Evolutionary conservation across 2,888 invertebrate genomes (phyloP).

Genomic region (Tribolium freemani): DNA sequence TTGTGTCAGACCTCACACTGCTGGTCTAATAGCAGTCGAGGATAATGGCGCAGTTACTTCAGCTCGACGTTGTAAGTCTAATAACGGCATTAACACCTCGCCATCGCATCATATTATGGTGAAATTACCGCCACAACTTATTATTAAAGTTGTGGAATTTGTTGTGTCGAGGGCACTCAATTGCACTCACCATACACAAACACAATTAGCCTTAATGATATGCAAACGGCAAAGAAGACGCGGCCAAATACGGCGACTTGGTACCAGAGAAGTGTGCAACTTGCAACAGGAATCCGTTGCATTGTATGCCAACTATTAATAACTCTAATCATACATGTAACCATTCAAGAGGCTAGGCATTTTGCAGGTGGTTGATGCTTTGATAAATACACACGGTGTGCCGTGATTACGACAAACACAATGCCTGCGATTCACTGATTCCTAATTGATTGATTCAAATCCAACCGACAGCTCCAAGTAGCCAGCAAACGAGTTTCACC

Average conservation of each 20-base stretch:
- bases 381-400: slow-evolving; percentile 34
- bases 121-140: slow-evolving; percentile 49
- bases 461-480: neutral
- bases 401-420: slow-evolving; percentile 10
- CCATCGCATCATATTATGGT: slow-evolving; percentile 53
- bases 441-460: slow-evolving; percentile 26
- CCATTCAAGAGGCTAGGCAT: slow-evolving; percentile 35
- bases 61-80: slow-evolving; percentile 45
- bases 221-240: slow-evolving; percentile 43
- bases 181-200: slow-evolving; percentile 41
- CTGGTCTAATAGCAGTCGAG: slow-evolving; percentile 47
- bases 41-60: slow-evolving; percentile 48
- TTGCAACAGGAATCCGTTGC: slow-evolving; percentile 40
- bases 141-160: slow-evolving; percentile 42
- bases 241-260: slow-evolving; percentile 48
- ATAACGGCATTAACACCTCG: slow-evolving; percentile 60
- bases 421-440: slow-evolving; percentile 13
- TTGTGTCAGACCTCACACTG: slow-evolving; percentile 51
- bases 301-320: slow-evolving; percentile 44
- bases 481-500: too few species aligned
- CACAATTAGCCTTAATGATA: slow-evolving; percentile 52
- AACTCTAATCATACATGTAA: slow-evolving; percentile 43
- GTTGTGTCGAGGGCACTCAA: slow-evolving; percentile 32
- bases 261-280: slow-evolving; percentile 31
- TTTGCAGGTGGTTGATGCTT: slow-evolving; percentile 44